A percentile compares a stretch with the other conserved stretches of the same genome.
These are phyloP conservation scores for Drosophila melanica DNA, from an alignment of 1,140 invertebrate species.

Conservation along the genomic window DNA sequence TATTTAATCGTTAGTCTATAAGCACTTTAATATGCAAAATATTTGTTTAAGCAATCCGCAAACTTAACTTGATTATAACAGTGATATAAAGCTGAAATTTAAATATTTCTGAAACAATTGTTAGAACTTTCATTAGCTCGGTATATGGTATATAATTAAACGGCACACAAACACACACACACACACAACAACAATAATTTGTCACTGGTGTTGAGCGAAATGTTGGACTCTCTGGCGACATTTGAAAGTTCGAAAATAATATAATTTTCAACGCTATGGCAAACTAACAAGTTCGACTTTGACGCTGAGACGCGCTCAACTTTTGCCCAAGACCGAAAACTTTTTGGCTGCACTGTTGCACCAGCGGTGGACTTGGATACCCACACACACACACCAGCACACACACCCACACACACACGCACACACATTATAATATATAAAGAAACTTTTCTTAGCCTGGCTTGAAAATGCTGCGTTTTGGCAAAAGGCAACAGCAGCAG, in stretches of 20 bases:
- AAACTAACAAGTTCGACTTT: slow-evolving; percentile 76
- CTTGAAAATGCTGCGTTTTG: slow-evolving; percentile 71
- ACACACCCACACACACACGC: slow-evolving; percentile 4
- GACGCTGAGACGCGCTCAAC: slow-evolving; percentile 37
- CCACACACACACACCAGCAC: slow-evolving; percentile 24
- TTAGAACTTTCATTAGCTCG: slow-evolving; percentile 49
- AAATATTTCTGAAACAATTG: slow-evolving; percentile 31
- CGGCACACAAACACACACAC: slow-evolving; percentile 24
- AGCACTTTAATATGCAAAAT: not conserved
- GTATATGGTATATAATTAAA: slow-evolving; percentile 60
- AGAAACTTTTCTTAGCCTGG: slow-evolving; percentile 69
- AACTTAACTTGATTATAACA: not conserved
- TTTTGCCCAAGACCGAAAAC: slow-evolving; percentile 55
- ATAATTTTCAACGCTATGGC: slow-evolving; percentile 79
- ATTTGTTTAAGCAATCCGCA: not conserved
- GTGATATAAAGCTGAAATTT: not conserved
- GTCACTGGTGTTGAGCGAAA: slow-evolving; percentile 50
- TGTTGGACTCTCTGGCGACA: slow-evolving; percentile 71
- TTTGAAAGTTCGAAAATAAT: slow-evolving; percentile 80
- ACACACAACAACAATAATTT: slow-evolving; percentile 47
- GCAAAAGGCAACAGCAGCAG: slow-evolving; percentile 32
- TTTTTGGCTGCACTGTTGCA: slow-evolving; percentile 74
- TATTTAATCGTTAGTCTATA: not conserved
- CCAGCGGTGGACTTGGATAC: slow-evolving; percentile 37
- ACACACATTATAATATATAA: slow-evolving; percentile 41